Base-by-base conservation (phyloP, 1,140 invertebrate species). In the Acromyrmex echinatior region DNA sequence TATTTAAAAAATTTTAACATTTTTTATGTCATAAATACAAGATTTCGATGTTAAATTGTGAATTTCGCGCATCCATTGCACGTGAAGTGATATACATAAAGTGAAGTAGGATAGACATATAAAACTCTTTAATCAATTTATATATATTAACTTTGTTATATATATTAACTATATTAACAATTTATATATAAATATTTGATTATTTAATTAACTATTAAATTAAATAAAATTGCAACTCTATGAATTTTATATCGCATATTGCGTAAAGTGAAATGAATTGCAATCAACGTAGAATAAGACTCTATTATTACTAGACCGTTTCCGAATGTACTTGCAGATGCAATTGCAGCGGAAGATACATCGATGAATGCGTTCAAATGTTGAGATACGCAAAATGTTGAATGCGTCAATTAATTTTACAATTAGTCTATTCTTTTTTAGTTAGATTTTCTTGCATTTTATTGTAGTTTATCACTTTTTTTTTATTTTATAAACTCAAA, bases 171-270 rank as follows among this genome's bases (percentile, higher is more conserved):
- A n/a, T n/a, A n/a, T n/a, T n/a, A n/a, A n/a, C n/a, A n/a, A n/a
- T n/a, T 71, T 9, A 39, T 71, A 51, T 49, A 71, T 51, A 25
- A 49, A 28, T 45, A 70, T 70, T 68, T 5, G 5, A 45, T 70
- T 21, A 45, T 51, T 51, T 25, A 28, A 28, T 60, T 60, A 14
- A 71, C 3, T 70, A 49, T 49, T 71, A 4, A 49, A 71, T 16
- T 25, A 21, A 16, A 25, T 51, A 71, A 71, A 71, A 21, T 71
- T 25, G 21, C 7, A 68, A 45, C 21, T 70, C 14, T 10, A 49
- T 10, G 21, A 70, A 51, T 60, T 60, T 25, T 25, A 21, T 60
- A 21, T 60, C 58, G 58, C 21, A 9, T 62, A 25, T 62, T 25
- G 21, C 21, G 21, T 25, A 25, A 62, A 62, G 12, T 25, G 12